These are phyloP conservation scores for Poecilus cupreus DNA, from an alignment of 2,888 invertebrate species.

Conservation along the genomic window DNA sequence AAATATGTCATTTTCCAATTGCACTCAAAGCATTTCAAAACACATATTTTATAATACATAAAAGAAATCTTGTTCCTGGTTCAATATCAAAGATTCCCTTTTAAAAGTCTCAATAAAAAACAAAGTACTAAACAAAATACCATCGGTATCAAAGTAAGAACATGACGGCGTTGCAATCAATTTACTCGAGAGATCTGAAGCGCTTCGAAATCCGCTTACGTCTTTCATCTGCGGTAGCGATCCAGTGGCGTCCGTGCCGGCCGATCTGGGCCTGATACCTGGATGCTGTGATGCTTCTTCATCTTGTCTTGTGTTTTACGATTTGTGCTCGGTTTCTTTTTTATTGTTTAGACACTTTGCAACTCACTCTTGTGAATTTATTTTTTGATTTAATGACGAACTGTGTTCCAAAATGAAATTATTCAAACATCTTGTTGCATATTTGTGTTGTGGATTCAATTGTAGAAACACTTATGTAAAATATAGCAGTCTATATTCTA, in stretches of 20 bases:
- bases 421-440: too few relatives aligned
- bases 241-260: constrained; percentile 33
- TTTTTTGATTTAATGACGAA: too few relatives aligned
- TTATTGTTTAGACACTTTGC: constrained; percentile 9
- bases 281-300: constrained; percentile 19
- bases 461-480: constrained; percentile 1
- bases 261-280: background rate
- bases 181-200: constrained; percentile 24
- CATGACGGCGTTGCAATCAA: constrained; percentile 49
- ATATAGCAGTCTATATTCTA: constrained; percentile 27
- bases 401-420: too few relatives aligned
- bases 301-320: constrained; percentile 32
- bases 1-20: constrained; percentile 14
- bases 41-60: constrained; percentile 32
- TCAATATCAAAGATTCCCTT: constrained; percentile 25
- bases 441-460: background rate
- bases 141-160: constrained; percentile 31
- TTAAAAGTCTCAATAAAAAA: constrained; percentile 36
- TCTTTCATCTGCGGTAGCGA: constrained; percentile 45
- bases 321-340: background rate
- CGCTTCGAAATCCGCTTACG: constrained; percentile 48
- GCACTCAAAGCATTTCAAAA: constrained; percentile 12
- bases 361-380: background rate
- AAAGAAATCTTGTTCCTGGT: constrained; percentile 12
- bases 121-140: constrained; percentile 47